Percentiles rank a stretch among this genome's conserved stretches.
These are phyloP conservation scores for Loxodonta africana DNA, from an alignment of 2,113 vertebrate species.

Conservation along the genomic window DNA sequence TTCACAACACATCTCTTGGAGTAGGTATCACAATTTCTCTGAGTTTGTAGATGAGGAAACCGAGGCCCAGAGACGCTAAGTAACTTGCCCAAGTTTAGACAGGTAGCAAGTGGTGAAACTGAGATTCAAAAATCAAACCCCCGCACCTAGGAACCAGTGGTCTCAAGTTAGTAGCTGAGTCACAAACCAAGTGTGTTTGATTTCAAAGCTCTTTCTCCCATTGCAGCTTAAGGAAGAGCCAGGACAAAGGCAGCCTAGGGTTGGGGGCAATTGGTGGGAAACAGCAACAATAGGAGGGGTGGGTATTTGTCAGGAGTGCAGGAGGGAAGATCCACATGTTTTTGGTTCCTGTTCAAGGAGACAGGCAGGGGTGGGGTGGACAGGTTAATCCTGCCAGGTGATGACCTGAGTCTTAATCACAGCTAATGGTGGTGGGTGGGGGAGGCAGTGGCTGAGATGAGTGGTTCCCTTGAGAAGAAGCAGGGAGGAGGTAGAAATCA, in stretches of 20 bases:
- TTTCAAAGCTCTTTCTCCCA: neutral
- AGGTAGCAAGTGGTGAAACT: neutral
- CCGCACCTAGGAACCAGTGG: neutral
- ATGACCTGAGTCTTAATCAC: constrained; percentile 35
- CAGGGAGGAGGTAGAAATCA: neutral
- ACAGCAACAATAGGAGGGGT: neutral
- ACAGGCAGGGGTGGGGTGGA: neutral
- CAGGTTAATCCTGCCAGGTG: neutral
- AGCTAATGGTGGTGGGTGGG: neutral
- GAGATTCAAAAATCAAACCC: neutral
- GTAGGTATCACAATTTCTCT: neutral
- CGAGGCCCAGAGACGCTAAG: constrained; percentile 19
- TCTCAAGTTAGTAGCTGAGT: neutral
- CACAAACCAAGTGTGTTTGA: neutral
- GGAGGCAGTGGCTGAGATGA: neutral
- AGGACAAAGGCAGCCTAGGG: neutral
- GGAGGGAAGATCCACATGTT: neutral
- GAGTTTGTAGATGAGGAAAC: constrained; percentile 1
- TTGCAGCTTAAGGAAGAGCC: neutral
- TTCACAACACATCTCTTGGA: neutral
- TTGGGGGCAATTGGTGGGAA: neutral
- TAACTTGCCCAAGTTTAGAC: no score
- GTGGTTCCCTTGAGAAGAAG: no score
- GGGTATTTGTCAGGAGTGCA: neutral
- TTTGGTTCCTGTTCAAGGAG: neutral